Conservation (phyloP, 2,888 invertebrate genomes). For the Arge pagana region DNA sequence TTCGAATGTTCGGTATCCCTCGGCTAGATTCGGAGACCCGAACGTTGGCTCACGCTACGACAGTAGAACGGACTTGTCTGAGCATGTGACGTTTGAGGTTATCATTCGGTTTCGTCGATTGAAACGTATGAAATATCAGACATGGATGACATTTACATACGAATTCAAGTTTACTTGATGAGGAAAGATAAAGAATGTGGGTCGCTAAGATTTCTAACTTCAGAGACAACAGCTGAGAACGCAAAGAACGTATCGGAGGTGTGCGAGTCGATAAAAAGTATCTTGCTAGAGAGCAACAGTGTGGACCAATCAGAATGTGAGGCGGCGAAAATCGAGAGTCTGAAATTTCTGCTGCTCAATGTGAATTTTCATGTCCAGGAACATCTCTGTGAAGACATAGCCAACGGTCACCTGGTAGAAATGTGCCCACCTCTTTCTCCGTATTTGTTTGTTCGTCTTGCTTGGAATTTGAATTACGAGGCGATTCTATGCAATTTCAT, state of each 20-base stretch:
- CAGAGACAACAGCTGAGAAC: conserved; percentile 40
- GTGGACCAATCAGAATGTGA: conserved; percentile 18
- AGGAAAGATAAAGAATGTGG: conserved; percentile 35
- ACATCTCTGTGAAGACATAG: conserved; percentile 44
- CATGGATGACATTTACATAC: conserved; percentile 34
- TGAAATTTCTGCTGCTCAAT: conserved; percentile 46
- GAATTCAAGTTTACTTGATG: conserved; percentile 36
- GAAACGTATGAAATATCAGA: too few species aligned
- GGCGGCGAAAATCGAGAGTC: conserved; percentile 29
- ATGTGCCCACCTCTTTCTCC: conserved; percentile 48
- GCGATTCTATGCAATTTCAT: conserved; percentile 43
- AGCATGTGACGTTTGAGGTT: too few species aligned
- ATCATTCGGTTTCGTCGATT: too few species aligned
- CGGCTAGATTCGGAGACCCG: too few species aligned
- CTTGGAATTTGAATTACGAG: conserved; percentile 46
- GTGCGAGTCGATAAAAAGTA: conserved; percentile 28
- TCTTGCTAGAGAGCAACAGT: conserved; percentile 24
- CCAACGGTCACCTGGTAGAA: conserved; percentile 45
- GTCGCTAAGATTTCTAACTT: conserved; percentile 36
- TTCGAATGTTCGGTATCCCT: too few species aligned
- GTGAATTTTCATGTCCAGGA: conserved; percentile 45
- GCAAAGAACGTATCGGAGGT: conserved; percentile 33
- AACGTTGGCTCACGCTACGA: too few species aligned
- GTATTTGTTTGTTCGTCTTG: conserved; percentile 46
- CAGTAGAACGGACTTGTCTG: too few species aligned